phyloP scores from a whole-genome alignment of 1,140 invertebrate genomes.

The Drosophila baimaii region DNA sequence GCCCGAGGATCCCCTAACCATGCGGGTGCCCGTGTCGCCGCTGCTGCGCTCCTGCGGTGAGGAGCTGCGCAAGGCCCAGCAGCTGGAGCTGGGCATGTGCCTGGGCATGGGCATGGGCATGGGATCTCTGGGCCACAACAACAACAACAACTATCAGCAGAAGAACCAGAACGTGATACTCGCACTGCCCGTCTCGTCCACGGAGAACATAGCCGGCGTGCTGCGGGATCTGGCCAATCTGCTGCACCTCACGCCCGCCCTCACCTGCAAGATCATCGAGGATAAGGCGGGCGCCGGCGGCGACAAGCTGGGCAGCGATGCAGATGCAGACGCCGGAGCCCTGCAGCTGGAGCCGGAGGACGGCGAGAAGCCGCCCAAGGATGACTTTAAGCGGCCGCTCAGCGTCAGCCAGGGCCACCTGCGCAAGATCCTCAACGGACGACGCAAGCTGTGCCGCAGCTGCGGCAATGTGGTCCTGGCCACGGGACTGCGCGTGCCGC shows the following conservation, averaged over 20 bases:
- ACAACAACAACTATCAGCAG: constrained; percentile 85
- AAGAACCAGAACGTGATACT: constrained; percentile 92
- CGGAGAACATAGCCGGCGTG: constrained; percentile 96
- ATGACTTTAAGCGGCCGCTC: constrained; percentile 3
- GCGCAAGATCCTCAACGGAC: constrained; percentile 65
- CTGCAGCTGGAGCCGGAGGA: neutral
- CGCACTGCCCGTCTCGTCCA: constrained; percentile 95
- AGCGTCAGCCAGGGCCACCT: constrained; percentile 56
- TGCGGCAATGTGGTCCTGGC: constrained; percentile 63
- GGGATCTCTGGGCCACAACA: constrained; percentile 85
- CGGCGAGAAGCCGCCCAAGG: constrained; percentile 37
- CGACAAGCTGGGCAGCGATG: neutral
- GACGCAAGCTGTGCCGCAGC: constrained; percentile 61
- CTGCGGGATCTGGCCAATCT: constrained; percentile 95
- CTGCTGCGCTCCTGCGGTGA: constrained; percentile 60
- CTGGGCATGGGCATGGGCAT: neutral
- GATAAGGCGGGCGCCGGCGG: constrained; percentile 16
- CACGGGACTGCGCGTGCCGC: constrained; percentile 56
- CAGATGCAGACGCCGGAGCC: neutral
- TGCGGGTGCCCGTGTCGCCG: constrained; percentile 57
- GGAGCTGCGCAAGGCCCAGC: constrained; percentile 63
- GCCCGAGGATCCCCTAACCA: constrained; percentile 53
- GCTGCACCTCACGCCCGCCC: constrained; percentile 93
- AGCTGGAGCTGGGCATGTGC: constrained; percentile 46
- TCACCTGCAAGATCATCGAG: constrained; percentile 87